Evolutionary conservation across 2,797 vertebrate species (phyloP).

Genomic region (Pipistrellus pipistrellus): DNA sequence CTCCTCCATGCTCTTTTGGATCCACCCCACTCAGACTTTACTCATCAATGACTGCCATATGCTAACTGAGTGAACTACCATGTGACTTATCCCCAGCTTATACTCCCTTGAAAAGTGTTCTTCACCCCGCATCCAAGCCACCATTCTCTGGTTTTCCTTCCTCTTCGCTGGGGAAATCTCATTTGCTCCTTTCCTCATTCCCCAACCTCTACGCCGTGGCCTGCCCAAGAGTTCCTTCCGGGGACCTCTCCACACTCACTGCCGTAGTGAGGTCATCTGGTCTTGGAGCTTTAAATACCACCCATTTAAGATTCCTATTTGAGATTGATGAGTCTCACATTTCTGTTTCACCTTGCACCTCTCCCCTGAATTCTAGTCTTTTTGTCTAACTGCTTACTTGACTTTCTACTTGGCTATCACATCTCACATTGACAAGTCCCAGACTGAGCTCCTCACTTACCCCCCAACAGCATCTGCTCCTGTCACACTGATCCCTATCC

Average conservation of each 20-base stretch:
- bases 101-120: background rate
- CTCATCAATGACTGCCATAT: background rate
- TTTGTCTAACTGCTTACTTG: background rate
- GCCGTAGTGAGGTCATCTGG: background rate
- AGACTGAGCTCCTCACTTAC: background rate
- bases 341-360: background rate
- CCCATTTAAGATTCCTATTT: background rate
- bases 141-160: background rate
- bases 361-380: background rate
- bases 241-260: background rate
- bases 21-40: background rate
- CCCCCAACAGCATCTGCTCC: background rate
- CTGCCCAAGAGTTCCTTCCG: background rate
- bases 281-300: background rate
- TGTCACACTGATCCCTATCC: background rate
- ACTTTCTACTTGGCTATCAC: background rate
- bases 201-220: background rate
- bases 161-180: background rate
- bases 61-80: too few species aligned
- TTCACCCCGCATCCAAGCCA: background rate
- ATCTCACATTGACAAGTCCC: background rate
- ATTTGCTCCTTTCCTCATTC: background rate
- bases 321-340: background rate
- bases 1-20: background rate
- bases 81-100: accelerated